Conservation (phyloP, 92 coral and sea anemone genomes). For the Porites lobata region DNA sequence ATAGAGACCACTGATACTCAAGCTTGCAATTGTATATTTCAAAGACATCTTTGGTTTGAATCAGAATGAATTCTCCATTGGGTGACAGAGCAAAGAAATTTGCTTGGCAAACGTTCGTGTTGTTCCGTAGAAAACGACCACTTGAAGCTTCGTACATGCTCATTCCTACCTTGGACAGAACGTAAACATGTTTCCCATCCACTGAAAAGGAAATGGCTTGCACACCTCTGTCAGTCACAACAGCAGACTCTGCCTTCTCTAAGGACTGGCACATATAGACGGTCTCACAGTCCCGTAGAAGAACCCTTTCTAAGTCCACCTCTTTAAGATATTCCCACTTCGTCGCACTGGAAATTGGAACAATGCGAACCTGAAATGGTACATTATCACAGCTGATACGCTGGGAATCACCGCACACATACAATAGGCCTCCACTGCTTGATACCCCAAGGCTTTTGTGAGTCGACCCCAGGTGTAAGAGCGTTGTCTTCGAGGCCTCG, state of each 20-base stretch:
- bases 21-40: conserved; percentile 31
- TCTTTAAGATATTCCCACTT: conserved; percentile 43
- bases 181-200: conserved; percentile 60
- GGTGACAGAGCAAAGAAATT: conserved; percentile 37
- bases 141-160: conserved; percentile 51
- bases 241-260: conserved; percentile 13
- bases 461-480: conserved; percentile 18
- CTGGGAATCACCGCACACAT: conserved; percentile 49
- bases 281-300: conserved; percentile 20
- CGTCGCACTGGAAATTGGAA: conserved; percentile 47
- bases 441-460: conserved; percentile 64
- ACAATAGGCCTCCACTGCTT: conserved; percentile 38
- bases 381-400: conserved; percentile 1
- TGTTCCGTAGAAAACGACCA: conserved; percentile 36
- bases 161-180: conserved; percentile 42
- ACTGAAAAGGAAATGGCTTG: conserved; percentile 50
- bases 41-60: conserved; percentile 23
- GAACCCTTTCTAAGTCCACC: conserved; percentile 54
- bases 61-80: conserved; percentile 27
- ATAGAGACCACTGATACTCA: neutral
- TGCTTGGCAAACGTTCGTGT: conserved; percentile 7
- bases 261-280: conserved; percentile 55
- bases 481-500: neutral
- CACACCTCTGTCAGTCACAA: conserved; percentile 24
- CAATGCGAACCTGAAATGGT: conserved; percentile 44